phyloP scores from a whole-genome alignment of 2,888 invertebrate genomes.

The Microchrysa polita region DNA sequence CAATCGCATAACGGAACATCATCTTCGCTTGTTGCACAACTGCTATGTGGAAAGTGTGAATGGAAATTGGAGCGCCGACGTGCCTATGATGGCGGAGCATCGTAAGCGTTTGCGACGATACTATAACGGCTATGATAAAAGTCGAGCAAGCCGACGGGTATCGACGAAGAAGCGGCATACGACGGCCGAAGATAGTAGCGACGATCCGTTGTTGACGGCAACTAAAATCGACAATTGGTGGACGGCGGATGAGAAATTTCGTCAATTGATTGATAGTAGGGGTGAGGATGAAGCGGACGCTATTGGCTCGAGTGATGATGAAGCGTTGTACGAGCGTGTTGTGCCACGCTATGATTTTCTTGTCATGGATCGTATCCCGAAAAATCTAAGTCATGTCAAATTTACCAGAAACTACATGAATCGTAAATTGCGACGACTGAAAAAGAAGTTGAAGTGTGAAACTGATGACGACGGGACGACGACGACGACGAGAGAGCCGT shows the following conservation, averaged over 20 bases:
- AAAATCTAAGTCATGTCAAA: constrained; percentile 57
- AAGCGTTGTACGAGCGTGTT: constrained; percentile 55
- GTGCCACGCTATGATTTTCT: constrained; percentile 62
- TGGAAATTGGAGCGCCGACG: constrained; percentile 66
- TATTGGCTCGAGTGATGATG: background rate
- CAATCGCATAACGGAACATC: constrained; percentile 62
- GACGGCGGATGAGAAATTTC: background rate
- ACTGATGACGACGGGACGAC: background rate
- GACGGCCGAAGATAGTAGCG: too few species aligned
- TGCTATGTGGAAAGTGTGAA: constrained; percentile 69
- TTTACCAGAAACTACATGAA: constrained; percentile 52
- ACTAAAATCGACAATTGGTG: background rate
- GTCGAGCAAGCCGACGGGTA: background rate
- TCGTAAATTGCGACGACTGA: constrained; percentile 43
- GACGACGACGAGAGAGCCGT: background rate
- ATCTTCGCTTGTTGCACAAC: constrained; percentile 69
- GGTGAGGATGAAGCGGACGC: too few species aligned
- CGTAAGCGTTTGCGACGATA: constrained; percentile 11
- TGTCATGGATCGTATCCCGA: constrained; percentile 58
- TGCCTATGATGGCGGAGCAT: constrained; percentile 56
- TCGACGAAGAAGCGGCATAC: too few species aligned
- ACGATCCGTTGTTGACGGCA: background rate
- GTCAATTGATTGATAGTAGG: background rate
- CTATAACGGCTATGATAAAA: background rate
- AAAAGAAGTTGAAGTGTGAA: constrained; percentile 10